These are phyloP conservation scores for Perodicticus potto DNA, from an alignment of 2,797 vertebrate species.

Conservation along the genomic window DNA sequence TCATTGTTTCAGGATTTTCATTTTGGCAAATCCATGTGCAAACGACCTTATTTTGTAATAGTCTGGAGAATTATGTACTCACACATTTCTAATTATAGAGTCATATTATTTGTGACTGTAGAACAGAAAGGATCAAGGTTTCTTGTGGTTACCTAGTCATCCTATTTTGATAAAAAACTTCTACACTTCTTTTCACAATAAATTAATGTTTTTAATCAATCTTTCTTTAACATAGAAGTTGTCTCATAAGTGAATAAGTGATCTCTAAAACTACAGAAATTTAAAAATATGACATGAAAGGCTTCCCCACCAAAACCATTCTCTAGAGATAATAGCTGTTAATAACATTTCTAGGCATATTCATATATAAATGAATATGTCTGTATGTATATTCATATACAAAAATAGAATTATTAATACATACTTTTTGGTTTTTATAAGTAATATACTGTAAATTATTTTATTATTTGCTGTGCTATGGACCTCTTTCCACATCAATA, in stretches of 20 bases:
- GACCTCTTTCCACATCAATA: not conserved
- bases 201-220: constrained; percentile 36
- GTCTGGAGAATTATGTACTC: not conserved
- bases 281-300: constrained; percentile 35
- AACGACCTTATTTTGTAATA: constrained; percentile 37
- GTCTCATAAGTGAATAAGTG: not conserved
- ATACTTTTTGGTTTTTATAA: not conserved
- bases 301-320: not conserved
- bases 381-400: not conserved
- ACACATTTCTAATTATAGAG: constrained; percentile 50
- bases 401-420: not conserved
- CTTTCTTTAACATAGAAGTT: not conserved
- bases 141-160: not conserved
- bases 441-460: not conserved
- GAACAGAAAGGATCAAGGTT: not conserved
- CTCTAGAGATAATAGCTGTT: not conserved
- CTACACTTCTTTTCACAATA: not conserved
- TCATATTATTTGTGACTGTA: not conserved
- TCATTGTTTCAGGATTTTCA: constrained; percentile 23
- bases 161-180: constrained; percentile 33
- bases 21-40: not conserved
- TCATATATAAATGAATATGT: not conserved
- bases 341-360: constrained; percentile 11
- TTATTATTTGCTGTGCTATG: not conserved
- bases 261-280: constrained; percentile 29